Conservation (phyloP, 2,113 vertebrate genomes). For the Polyodon spathula region DNA sequence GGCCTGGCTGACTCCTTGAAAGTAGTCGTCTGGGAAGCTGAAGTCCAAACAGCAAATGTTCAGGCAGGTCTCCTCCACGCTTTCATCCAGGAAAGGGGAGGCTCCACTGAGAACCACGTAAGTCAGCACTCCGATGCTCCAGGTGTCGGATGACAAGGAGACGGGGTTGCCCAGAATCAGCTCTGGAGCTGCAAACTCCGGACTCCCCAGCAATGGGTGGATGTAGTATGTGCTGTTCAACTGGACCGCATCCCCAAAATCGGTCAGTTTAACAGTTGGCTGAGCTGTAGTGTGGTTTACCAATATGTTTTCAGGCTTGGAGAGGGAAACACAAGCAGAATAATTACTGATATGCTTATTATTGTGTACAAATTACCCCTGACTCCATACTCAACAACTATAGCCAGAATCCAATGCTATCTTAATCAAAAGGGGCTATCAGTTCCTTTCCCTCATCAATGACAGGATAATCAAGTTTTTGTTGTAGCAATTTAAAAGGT, state of each 20-base stretch:
- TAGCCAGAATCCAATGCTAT: too few species aligned
- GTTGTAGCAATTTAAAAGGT: background rate
- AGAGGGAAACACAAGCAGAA: conserved; percentile 9
- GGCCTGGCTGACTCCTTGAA: conserved; percentile 83
- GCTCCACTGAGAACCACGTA: conserved; percentile 96
- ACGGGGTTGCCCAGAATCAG: conserved; percentile 88
- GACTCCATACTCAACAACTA: background rate
- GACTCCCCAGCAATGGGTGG: conserved; percentile 87
- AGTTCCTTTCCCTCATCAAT: too few species aligned
- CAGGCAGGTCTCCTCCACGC: conserved; percentile 92
- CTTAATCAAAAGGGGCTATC: too few species aligned
- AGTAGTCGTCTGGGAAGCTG: conserved; percentile 96
- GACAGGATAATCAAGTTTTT: too few species aligned
- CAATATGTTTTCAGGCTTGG: conserved; percentile 90
- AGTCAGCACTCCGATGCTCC: conserved; percentile 90
- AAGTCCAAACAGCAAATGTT: conserved; percentile 98
- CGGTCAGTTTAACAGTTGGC: conserved; percentile 77
- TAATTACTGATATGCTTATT: too few species aligned
- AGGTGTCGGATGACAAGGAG: conserved; percentile 83
- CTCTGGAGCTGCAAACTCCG: conserved; percentile 92
- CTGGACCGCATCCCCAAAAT: conserved; percentile 88
- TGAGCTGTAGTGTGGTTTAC: conserved; percentile 76
- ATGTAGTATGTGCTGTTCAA: conserved; percentile 80
- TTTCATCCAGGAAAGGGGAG: conserved; percentile 96
- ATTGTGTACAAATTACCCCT: background rate